Base-by-base conservation (phyloP, 2,888 invertebrate species). In the Drosophila lutescens region DNA sequence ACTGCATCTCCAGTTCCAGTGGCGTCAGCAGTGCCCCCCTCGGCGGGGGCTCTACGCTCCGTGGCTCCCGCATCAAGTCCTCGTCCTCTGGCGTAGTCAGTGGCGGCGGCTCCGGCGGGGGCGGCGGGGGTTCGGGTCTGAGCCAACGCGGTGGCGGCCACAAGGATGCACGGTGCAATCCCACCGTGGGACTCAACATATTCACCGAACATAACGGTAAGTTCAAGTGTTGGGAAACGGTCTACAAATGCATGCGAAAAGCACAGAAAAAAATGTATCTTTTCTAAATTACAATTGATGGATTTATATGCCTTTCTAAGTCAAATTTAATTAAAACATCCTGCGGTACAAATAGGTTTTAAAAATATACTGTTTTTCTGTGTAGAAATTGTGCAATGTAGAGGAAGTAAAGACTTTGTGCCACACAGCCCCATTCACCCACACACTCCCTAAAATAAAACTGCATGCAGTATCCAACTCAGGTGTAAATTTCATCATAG, bases 171-270 rank as follows among this genome's bases (percentile, higher is more conserved):
- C 95, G 95, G 49, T 89, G 90, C 68, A 89, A 88, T 78, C 81
- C 89, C 57, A 78, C 81, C 63, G 95, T 96, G 90, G 96, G 97
- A 90, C 96, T 97, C 89, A 98, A 98, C 93, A 97, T 98, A 92
- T 98, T 98, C 93, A 97, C 97, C 43, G 98, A 98, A 93, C 98
- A 98, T 93, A 97, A 96, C 93, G 98, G 98, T 98, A 93, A 95
- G 96, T 94, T 9, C 9, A 17, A 47, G 47, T 47, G 32, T 32
- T 47, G 47, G 30, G 15, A 32, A 47, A 2, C 13, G 20, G 32
- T 36, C 43, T 10, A 44, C 50, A 40, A 34, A 46, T 40, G 72
- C 73, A 71, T 71, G 61, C 17, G 1, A 53, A 12, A 30, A 40
- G 32, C 51, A 58, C 40, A 51, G 38, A 40, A 51, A 53, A 20